phyloP scores from a whole-genome alignment of 2,113 vertebrate species.

The Barbus barbus region DNA sequence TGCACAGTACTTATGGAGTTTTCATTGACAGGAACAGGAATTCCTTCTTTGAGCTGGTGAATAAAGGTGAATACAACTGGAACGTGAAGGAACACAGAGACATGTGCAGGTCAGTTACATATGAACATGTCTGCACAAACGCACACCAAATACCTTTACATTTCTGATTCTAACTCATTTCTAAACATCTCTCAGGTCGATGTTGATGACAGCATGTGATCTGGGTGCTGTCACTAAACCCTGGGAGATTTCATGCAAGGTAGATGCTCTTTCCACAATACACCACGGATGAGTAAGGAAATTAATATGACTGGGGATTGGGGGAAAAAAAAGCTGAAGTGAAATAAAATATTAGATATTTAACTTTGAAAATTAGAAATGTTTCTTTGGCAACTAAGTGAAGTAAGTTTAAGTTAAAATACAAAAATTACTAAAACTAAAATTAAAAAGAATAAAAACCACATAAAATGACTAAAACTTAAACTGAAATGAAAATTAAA shows the following conservation, averaged over 20 bases:
- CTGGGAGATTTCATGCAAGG: constrained; percentile 99
- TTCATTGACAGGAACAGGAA: constrained; percentile 84
- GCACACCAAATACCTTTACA: neutral
- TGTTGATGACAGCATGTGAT: constrained; percentile 99
- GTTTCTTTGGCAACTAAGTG: no score
- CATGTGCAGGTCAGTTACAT: constrained; percentile 85
- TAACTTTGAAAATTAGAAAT: neutral
- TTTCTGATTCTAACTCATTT: neutral
- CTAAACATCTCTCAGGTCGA: constrained; percentile 81
- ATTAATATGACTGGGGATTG: neutral
- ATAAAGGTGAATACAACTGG: constrained; percentile 93
- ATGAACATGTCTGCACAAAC: neutral
- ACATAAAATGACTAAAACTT: no score
- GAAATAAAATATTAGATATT: neutral
- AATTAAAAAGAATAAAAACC: neutral
- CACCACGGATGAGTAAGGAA: neutral
- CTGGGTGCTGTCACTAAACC: constrained; percentile 98
- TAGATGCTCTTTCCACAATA: constrained; percentile 63
- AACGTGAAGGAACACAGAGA: constrained; percentile 89
- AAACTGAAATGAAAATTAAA: no score
- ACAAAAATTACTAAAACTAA: neutral
- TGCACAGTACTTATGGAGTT: constrained; percentile 12
- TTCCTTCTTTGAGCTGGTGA: constrained; percentile 95
- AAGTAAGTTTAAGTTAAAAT: neutral
- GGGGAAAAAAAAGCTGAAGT: neutral